Conservation (phyloP, 2,113 vertebrate genomes). For the Piprites chloris region DNA sequence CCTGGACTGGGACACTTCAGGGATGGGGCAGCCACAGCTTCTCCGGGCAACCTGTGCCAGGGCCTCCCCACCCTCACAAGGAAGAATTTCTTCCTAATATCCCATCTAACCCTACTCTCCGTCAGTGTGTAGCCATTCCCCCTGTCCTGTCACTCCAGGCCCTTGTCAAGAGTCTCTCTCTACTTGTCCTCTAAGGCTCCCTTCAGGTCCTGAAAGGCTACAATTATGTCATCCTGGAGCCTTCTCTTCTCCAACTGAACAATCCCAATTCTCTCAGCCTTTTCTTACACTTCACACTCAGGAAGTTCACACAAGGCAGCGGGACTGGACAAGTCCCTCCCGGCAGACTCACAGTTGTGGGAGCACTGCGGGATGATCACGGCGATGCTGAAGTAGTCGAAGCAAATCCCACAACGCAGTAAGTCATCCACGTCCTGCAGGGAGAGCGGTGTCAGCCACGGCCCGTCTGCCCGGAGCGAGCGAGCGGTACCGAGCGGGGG, state of each 20-base stretch:
- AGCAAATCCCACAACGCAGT: constrained; percentile 92
- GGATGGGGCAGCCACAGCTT: not conserved
- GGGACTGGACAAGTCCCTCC: accelerated
- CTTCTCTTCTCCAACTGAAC: accelerated
- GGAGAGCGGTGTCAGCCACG: not conserved
- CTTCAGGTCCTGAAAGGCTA: not conserved
- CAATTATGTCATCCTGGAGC: not conserved
- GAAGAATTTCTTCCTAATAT: not conserved
- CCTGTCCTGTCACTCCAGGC: not conserved
- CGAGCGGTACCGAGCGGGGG: too few relatives aligned
- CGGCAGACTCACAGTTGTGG: constrained; percentile 89
- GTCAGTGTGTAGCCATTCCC: not conserved
- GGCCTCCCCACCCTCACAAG: not conserved
- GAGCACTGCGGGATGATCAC: constrained; percentile 95
- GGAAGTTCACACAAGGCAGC: accelerated
- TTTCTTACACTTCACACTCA: accelerated
- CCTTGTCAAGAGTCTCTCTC: accelerated
- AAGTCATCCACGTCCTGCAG: constrained; percentile 84
- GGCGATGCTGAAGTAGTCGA: constrained; percentile 89
- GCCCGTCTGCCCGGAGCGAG: too few relatives aligned
- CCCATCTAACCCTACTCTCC: not conserved
- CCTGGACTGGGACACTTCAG: accelerated
- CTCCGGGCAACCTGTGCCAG: not conserved
- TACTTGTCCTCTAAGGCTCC: not conserved
- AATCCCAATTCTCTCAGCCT: accelerated